phyloP scores from a whole-genome alignment of 2,888 invertebrate genomes.

The Oscheius onirici region DNA sequence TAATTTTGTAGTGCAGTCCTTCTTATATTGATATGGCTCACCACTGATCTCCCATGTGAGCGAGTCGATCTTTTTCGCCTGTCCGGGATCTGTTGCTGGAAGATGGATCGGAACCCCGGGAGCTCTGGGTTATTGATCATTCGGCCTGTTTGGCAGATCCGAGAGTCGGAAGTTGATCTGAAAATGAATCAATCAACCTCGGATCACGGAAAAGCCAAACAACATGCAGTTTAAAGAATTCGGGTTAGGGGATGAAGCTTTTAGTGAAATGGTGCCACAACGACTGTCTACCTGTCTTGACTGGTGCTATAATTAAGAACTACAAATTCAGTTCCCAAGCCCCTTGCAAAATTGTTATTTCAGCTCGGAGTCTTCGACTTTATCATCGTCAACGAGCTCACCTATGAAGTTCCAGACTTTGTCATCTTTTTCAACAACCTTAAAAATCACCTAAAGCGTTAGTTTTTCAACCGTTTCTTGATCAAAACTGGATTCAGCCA shows the following conservation, averaged over 20 bases:
- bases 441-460: conserved; percentile 43
- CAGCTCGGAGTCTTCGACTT: conserved; percentile 56
- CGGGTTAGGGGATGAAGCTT: background rate
- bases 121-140: conserved; percentile 12
- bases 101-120: conserved; percentile 24
- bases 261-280: no score
- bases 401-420: conserved; percentile 51
- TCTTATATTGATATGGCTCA: conserved; percentile 13
- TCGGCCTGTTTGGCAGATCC: background rate
- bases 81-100: conserved; percentile 10
- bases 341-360: no score
- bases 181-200: background rate
- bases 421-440: conserved; percentile 50
- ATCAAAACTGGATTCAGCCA: conserved; percentile 33
- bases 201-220: background rate
- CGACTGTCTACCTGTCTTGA: no score
- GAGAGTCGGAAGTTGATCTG: conserved; percentile 1
- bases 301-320: no score
- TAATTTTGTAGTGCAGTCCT: conserved; percentile 17
- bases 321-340: no score
- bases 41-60: conserved; percentile 11
- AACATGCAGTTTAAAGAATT: background rate
- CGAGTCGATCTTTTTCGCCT: conserved; percentile 10
- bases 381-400: conserved; percentile 56
- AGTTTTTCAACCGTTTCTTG: background rate